Base-by-base conservation (phyloP, 92 coral and sea anemone species). In the Zoanthus solanderi region DNA sequence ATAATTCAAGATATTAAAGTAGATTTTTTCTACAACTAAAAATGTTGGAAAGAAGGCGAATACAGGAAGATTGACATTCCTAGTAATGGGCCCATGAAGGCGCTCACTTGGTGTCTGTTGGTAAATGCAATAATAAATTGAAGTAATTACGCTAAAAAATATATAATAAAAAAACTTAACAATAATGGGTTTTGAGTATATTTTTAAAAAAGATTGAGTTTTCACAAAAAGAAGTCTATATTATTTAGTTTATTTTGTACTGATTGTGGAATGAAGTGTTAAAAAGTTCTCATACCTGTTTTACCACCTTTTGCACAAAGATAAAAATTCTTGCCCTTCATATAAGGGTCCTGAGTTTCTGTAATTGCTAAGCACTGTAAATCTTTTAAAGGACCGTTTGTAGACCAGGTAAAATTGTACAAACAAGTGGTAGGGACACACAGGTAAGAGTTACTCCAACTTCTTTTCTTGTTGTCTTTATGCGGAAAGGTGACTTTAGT, bases 401-500 rank as follows among this genome's bases (percentile, higher is more conserved):
- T 89, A 80, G 82, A 77, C 98, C 98, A 95, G 53, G 81, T 63
- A 80, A 95, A 95, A 83, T 91, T 89, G 71, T 95, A 95, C 34
- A 91, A 91, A 6, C 94, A 86, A 30, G 91, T 93, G 5, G 45
- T 75, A 3, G 98, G 94, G 91, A 94, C 92, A 78, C 98, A 95
- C 71, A 94, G 61, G 46, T 93, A 90, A 58, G 91, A 84, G 73
- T 88, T 77, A 68, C 83, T 80, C 98, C 98, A 95, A 9, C 75
- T 47, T 15, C 29, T 61, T 42, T 72, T 44, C 3, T 87, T 78
- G 56, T 7, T 50, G 29, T 56, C 9, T 79, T 84, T 91, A 15
- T 79, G 42, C 0, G 84, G 84, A 7, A 79, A 34, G 9, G 37
- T 31, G 60, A 81, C 53, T 60, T 81, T 81, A 1, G 63, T 81